Evolutionary conservation across 1,140 invertebrate genomes (phyloP).

Genomic region (Lethrus apterus): DNA sequence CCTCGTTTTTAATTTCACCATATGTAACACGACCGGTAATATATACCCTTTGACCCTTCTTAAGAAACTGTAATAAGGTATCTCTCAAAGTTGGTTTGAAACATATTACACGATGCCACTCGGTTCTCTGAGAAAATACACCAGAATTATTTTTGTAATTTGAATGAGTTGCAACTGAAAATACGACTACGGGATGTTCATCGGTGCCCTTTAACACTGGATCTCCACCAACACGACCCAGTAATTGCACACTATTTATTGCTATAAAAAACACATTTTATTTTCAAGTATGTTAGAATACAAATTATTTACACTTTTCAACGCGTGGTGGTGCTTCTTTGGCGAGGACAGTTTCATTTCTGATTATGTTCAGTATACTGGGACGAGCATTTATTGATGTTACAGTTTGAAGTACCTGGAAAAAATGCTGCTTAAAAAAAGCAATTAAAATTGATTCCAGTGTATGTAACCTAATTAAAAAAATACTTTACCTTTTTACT

Average conservation of each 20-base stretch:
- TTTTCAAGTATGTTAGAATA: neutral
- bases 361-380: no score
- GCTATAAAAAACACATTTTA: slow-evolving; percentile 51
- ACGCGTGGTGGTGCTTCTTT: slow-evolving; percentile 26
- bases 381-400: no score
- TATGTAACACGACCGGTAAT: slow-evolving; percentile 78
- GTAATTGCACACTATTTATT: slow-evolving; percentile 76
- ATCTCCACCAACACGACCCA: slow-evolving; percentile 80
- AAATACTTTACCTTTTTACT: no score
- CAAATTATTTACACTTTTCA: slow-evolving; percentile 24
- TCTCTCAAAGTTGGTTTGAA: slow-evolving; percentile 80
- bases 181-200: slow-evolving; percentile 79
- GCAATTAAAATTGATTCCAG: no score
- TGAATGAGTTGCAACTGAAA: slow-evolving; percentile 83
- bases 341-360: no score
- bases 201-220: slow-evolving; percentile 75
- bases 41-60: slow-evolving; percentile 80
- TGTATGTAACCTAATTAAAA: no score
- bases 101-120: slow-evolving; percentile 85
- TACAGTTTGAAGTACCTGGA: no score
- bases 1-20: slow-evolving; percentile 74
- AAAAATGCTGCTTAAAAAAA: no score
- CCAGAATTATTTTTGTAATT: slow-evolving; percentile 74
- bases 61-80: slow-evolving; percentile 66
- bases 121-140: slow-evolving; percentile 74